Evolutionary conservation across 2,888 invertebrate genomes (phyloP).

Genomic region (Imbricaverruca yamaguchii): DNA sequence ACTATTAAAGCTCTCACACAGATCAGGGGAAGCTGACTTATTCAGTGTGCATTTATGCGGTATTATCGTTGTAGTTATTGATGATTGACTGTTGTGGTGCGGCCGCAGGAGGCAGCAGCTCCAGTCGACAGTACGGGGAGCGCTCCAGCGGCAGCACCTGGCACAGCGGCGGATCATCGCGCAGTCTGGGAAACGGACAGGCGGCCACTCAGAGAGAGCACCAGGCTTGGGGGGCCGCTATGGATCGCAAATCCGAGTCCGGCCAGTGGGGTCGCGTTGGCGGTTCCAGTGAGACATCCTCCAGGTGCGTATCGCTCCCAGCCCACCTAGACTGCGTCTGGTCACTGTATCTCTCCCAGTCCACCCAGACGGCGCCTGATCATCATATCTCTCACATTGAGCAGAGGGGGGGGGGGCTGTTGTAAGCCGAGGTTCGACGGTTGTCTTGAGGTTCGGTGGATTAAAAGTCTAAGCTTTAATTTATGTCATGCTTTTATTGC

Average conservation of each 20-base stretch:
- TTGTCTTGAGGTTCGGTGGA: no score
- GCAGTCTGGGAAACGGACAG: not conserved
- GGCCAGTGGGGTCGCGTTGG: constrained; percentile 7
- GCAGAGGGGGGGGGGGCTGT: no score
- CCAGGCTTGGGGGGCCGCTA: not conserved
- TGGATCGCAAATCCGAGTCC: not conserved
- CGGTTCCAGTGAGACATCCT: not conserved
- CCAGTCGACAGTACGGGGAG: not conserved
- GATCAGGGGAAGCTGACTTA: no score
- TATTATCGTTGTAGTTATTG: no score
- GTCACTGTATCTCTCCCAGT: no score
- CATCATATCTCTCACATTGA: not conserved
- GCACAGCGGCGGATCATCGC: constrained; percentile 9
- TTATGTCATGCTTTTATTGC: no score
- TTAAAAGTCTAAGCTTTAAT: no score
- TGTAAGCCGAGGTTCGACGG: no score
- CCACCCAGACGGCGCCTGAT: no score
- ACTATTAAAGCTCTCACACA: no score
- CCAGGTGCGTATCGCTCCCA: not conserved
- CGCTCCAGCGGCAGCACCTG: not conserved
- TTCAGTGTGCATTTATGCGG: no score
- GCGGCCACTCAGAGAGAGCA: constrained; percentile 14
- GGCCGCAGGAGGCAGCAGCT: not conserved
- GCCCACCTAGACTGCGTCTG: not conserved
- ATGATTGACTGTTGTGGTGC: not conserved